Evolutionary conservation across 2,113 vertebrate genomes (phyloP), one percentile per base, ranked within the genome.

Genomic region (Synodontis membranacea): DNA sequence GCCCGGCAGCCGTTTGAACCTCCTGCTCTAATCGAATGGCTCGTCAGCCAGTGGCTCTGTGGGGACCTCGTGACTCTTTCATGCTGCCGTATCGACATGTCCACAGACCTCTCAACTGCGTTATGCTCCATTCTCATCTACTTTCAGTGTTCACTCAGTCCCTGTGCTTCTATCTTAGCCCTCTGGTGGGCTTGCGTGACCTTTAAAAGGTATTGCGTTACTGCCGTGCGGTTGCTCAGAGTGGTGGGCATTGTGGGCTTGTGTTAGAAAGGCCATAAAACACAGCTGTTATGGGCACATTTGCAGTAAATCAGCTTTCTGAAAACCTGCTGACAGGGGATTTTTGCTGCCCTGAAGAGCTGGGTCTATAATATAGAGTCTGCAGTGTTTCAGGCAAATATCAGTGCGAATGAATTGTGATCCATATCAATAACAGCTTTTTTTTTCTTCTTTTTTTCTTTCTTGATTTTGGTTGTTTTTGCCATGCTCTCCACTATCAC

Each of bases 1-100:
- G 80, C 89, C 86, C 14, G 56, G 14, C 62, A 90, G 89, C 88
- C 85, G 84, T 79, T 70, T 85, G 56, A 88, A 87, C 76, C 85
- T 85, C 64, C 34, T 82, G 81, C n/a, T 90, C 54, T 88, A 90
- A 92, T 92, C 92, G 91, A 94, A 89, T 89, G 87, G 86, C 88
- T 86, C 46, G 37, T 75, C 80, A 86, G 88, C 48, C 76, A 86
- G 42, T 52, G 39, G 79, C 81, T 91, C 81, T 81, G 74, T 79
- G 76, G 56, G 85, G 82, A 72, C 89, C 88, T 87, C 83, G 72
- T 64, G 84, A 17, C 66, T 84, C 78, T 89, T 91, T 86, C 84
- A 81, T 82, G 37, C 84, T 74, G 78, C 87, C 23, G 88, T 90
- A 91, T 91, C 89, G 88, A 93, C 85, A 85, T 86, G 52, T 70